Conservation (phyloP, 2,888 invertebrate genomes). For the Ellobium chinense region DNA sequence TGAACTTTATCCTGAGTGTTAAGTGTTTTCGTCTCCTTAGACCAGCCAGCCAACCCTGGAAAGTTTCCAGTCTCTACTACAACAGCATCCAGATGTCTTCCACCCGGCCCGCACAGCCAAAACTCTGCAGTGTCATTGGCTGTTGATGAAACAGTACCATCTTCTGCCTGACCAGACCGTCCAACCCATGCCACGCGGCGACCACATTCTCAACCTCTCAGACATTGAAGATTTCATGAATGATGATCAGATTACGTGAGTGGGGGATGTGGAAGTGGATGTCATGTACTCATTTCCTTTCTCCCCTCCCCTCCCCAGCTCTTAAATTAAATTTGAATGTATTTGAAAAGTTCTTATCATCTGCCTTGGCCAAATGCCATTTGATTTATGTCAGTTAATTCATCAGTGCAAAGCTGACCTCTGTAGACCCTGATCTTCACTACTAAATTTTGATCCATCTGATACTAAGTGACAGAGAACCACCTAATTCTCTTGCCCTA, state of each 20-base stretch:
- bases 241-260: slow-evolving; percentile 81
- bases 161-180: slow-evolving; percentile 91
- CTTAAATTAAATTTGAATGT: too few relatives aligned
- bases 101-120: slow-evolving; percentile 93
- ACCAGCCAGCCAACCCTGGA: slow-evolving; percentile 82
- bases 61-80: slow-evolving; percentile 90
- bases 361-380: too few relatives aligned
- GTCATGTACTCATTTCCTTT: too few relatives aligned
- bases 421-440: too few relatives aligned
- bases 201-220: slow-evolving; percentile 84
- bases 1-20: too few relatives aligned
- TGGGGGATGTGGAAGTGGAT: neutral
- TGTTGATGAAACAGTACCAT: slow-evolving; percentile 93
- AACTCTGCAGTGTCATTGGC: slow-evolving; percentile 93
- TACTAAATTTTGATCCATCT: neutral
- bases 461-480: too few relatives aligned
- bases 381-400: too few relatives aligned
- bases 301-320: too few relatives aligned
- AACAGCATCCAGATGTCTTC: slow-evolving; percentile 91
- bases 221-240: slow-evolving; percentile 94
- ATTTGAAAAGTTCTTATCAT: too few relatives aligned
- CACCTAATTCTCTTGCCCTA: too few relatives aligned
- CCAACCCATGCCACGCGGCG: slow-evolving; percentile 79
- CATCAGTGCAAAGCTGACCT: too few relatives aligned
- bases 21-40: too few relatives aligned